Evolutionary conservation across 1,140 invertebrate genomes (phyloP), one percentile per base, ranked within the genome.

Genomic region (Calephelis virginiensis): DNA sequence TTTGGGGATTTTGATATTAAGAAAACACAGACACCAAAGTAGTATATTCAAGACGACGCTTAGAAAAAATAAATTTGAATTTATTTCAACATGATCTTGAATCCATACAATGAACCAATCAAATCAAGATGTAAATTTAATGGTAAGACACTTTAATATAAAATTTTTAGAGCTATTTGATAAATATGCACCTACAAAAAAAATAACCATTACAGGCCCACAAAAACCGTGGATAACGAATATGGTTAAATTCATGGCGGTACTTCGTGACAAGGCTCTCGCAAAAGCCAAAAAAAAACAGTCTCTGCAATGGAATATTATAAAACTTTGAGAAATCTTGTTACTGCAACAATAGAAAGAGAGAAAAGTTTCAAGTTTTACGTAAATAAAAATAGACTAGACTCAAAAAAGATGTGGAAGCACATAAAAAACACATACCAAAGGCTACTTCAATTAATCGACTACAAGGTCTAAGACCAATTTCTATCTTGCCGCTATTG

Each of bases 191-290:
- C 74, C 77, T 4, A 0, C 65, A 4, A 67, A 59, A 40, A 60
- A 63, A 11, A 63, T 50, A 38, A 64, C 17, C 17, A 46, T 78
- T 17, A 71, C 63, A 50, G 14, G 66, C 3, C 64, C 63, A 14
- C 59, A 66, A 8, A 47, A 63, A 38, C 76, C 76, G 11, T 78
- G 76, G 74, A 69, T 78, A 1, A 78, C 76, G 8, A 64, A 73
- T 11, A 72, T 40, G 28, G 48, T 76, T 7, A 71, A 64, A 38
- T 48, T 73, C 11, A 78, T 78, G 69, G 70, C 71, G 61, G 61
- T 10, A 10, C 11, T 72, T 11, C 47, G 70, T 13, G 69, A 78
- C 10, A 40, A 71, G 50, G 76, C 76, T 46, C 40, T 72, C 56
- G 43, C 45, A 28, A 67, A 61, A 48, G 67, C 63, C 9, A 68